Evolutionary conservation across 2,888 invertebrate species (phyloP).

Genomic region (Leucania comma): DNA sequence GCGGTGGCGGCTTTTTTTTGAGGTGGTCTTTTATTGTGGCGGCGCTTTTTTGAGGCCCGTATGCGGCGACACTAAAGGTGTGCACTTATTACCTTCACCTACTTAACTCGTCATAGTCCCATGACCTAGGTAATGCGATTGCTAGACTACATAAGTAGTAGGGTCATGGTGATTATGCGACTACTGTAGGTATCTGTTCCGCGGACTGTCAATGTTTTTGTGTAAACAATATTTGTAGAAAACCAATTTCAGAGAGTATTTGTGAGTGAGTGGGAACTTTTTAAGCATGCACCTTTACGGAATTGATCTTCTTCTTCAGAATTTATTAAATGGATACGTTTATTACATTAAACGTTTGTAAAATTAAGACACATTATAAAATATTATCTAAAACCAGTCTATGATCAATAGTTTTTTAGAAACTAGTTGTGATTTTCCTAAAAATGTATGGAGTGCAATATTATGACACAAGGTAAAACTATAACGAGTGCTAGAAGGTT

Average conservation of each 20-base stretch:
- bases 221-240: not conserved
- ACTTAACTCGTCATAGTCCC: not conserved
- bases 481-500: not conserved
- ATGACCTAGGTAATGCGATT: not conserved
- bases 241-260: not conserved
- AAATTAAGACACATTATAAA: slow-evolving; percentile 34
- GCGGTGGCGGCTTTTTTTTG: too few species aligned
- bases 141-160: not conserved
- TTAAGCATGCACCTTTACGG: slow-evolving; percentile 34
- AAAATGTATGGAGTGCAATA: not conserved
- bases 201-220: not conserved
- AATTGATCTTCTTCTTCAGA: too few species aligned
- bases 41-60: too few species aligned
- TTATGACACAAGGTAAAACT: too few species aligned
- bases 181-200: not conserved
- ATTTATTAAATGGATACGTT: not conserved
- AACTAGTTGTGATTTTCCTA: not conserved
- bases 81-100: slow-evolving; percentile 26
- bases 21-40: too few species aligned
- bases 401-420: not conserved
- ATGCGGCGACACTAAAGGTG: too few species aligned
- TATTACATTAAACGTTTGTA: not conserved
- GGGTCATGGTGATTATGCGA: not conserved
- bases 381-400: slow-evolving; percentile 18
- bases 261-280: not conserved